Evolutionary conservation across 2,113 vertebrate species (phyloP).

Genomic region (Engystomops pustulosus): DNA sequence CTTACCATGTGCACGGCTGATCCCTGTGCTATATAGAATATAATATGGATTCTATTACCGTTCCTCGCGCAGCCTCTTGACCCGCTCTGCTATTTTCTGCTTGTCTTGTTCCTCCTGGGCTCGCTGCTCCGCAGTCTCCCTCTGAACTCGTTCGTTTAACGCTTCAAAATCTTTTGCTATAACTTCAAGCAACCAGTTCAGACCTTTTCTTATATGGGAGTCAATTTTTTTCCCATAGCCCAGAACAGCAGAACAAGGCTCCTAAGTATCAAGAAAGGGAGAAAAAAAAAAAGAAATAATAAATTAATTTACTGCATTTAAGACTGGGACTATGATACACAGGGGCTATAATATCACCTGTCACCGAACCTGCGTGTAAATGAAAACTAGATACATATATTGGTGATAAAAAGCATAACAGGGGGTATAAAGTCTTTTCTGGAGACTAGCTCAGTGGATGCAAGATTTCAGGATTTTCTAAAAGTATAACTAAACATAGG

Average conservation of each 20-base stretch:
- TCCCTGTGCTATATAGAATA: too few relatives aligned
- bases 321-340: too few relatives aligned
- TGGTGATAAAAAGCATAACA: too few relatives aligned
- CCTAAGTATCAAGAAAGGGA: slow-evolving; percentile 69
- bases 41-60: slow-evolving; percentile 72
- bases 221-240: slow-evolving; percentile 91
- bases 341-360: too few relatives aligned
- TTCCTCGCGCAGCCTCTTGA: slow-evolving; percentile 84
- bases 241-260: slow-evolving; percentile 89
- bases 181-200: slow-evolving; percentile 89
- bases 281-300: background rate
- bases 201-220: slow-evolving; percentile 92
- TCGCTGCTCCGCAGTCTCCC: slow-evolving; percentile 87
- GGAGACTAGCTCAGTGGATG: too few relatives aligned
- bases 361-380: too few relatives aligned
- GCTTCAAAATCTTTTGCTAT: slow-evolving; percentile 93
- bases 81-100: slow-evolving; percentile 86
- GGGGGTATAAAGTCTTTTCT: too few relatives aligned
- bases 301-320: too few relatives aligned
- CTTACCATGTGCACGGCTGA: too few relatives aligned
- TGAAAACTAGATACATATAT: too few relatives aligned
- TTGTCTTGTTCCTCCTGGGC: slow-evolving; percentile 89
- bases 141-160: slow-evolving; percentile 90
- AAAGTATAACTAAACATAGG: too few relatives aligned
- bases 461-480: too few relatives aligned